Evolutionary conservation across 2,888 invertebrate species (phyloP), one percentile per base, ranked within the genome.

Genomic region (Drosophila quasianomalipes): DNA sequence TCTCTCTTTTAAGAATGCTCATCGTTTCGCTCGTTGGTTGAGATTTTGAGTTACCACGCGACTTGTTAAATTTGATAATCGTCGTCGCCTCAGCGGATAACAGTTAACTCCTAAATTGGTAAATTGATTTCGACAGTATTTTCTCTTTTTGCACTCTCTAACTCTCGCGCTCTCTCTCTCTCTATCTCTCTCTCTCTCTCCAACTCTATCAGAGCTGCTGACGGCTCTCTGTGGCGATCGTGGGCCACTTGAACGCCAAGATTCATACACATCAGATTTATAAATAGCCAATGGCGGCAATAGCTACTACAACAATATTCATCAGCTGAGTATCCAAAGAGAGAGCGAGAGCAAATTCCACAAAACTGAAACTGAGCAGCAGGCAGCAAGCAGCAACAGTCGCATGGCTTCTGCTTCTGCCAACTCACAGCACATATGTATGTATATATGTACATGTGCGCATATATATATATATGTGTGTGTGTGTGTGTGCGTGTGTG

Each of bases 231-330:
- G 33, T 39, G 62, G 52, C 54, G 82, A 85, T 88, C 89, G 57
- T 57, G 57, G 68, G 51, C 57, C 59, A 60, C 65, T 64, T 44
- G 72, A 70, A 54, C 57, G 72, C 33, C 67, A 71, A 88, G 78
- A 88, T 90, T 80, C 74, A 85, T 71, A 90, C 81, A 89, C 85
- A 85, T 85, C 85, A 85, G 85, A 85, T 79, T 90, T 85, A 85
- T 83, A 86, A 90, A 85, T 85, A 85, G 85, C 88, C 70, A 83
- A 52, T 60, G 60, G 61, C 30, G 57, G 63, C 70, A 74, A 79
- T 53, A 68, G 55, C 70, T 70, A 53, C 74, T 52, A 76, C 57
- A 81, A 57, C 54, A 63, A 53, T 35, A 54, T 54, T 58, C 69
- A 66, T 66, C 68, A 79, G 80, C 79, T 79, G 75, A 79, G 75